These are phyloP conservation scores for Setophaga coronata DNA, from an alignment of 2,113 vertebrate species.

Conservation along the genomic window DNA sequence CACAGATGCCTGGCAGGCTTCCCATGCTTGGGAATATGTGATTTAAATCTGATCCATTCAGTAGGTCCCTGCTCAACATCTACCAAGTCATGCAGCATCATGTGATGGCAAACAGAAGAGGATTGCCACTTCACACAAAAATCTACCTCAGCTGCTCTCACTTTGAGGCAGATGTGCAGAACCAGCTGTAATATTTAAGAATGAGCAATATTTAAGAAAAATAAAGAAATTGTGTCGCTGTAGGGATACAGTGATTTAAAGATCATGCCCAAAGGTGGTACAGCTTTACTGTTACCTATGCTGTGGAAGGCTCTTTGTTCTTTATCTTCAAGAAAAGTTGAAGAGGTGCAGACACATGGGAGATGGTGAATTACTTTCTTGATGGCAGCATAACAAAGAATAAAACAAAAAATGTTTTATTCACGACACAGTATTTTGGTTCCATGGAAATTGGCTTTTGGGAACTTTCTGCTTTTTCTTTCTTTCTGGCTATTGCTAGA, in stretches of 20 bases:
- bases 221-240: neutral
- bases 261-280: neutral
- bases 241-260: neutral
- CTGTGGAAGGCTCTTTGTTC: neutral
- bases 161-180: neutral
- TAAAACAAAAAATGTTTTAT: neutral
- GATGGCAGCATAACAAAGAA: neutral
- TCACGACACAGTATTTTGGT: neutral
- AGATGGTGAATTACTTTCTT: neutral
- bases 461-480: neutral
- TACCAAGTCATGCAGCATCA: neutral
- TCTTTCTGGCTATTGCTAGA: neutral
- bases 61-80: neutral
- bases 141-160: neutral
- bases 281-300: neutral
- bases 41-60: neutral
- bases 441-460: neutral
- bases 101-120: neutral
- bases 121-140: neutral
- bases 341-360: neutral
- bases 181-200: too few species aligned
- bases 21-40: neutral
- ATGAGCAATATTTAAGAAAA: neutral
- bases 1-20: neutral
- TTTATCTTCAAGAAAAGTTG: neutral